Evolutionary conservation across 2,797 vertebrate genomes (phyloP).

Genomic region (Valencia hispanica): DNA sequence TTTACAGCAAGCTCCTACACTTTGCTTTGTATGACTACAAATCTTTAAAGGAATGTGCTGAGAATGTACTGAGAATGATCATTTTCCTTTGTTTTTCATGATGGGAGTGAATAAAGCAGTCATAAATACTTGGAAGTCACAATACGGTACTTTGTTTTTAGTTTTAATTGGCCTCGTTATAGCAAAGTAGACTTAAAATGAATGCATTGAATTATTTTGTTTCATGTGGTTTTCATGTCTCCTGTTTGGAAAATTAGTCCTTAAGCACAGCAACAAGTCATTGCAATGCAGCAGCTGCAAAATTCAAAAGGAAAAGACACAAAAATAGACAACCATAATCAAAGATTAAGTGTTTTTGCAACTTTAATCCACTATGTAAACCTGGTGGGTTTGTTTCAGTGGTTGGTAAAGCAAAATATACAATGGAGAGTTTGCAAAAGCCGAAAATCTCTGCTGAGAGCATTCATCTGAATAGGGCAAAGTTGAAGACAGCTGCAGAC

Average conservation of each 20-base stretch:
- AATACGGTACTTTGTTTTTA: neutral
- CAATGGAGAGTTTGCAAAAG: neutral
- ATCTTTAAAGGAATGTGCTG: no score
- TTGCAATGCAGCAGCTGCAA: neutral
- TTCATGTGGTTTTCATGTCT: neutral
- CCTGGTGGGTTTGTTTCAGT: constrained; percentile 9
- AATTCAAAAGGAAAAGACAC: neutral
- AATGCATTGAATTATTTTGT: neutral
- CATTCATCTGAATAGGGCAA: neutral
- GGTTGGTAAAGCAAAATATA: constrained; percentile 21
- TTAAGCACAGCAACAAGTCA: neutral
- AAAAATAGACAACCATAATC: neutral
- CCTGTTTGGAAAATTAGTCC: neutral
- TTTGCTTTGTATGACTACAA: neutral
- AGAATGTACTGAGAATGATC: neutral
- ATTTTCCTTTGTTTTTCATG: neutral
- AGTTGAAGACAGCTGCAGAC: neutral
- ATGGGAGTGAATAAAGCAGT: neutral
- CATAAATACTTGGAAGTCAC: neutral
- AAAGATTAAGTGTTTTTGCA: neutral
- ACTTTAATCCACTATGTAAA: neutral
- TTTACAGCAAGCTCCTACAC: neutral
- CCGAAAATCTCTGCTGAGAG: constrained; percentile 24
- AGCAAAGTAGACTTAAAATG: neutral
- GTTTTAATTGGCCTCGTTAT: neutral